Conservation (phyloP, 2,113 vertebrate genomes). For the Myiozetetes cayanensis region DNA sequence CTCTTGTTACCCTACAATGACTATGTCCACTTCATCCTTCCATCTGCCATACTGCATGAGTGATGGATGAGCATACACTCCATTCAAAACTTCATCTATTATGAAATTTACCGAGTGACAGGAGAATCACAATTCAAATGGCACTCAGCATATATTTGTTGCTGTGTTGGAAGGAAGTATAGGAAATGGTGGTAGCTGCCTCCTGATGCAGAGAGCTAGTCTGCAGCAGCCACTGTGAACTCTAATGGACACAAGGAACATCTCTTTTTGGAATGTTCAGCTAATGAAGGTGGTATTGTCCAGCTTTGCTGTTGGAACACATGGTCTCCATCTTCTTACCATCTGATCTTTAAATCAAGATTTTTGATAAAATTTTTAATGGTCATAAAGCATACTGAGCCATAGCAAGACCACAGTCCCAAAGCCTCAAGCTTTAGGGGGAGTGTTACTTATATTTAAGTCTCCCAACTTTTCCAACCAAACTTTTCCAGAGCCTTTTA, state of each 20-base stretch:
- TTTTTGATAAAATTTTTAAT: not conserved
- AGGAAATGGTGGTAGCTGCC: not conserved
- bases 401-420: too few species aligned
- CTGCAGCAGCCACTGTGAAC: not conserved
- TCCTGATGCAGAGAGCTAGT: not conserved
- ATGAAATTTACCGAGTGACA: not conserved
- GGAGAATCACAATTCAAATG: not conserved
- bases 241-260: not conserved
- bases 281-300: not conserved
- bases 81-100: not conserved
- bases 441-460: too few species aligned
- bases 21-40: not conserved
- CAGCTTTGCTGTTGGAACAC: not conserved
- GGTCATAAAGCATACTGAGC: not conserved
- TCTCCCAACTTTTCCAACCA: too few species aligned
- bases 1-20: not conserved
- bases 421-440: too few species aligned
- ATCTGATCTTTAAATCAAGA: not conserved
- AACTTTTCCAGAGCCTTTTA: too few species aligned
- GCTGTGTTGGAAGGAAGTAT: not conserved
- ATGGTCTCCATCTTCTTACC: not conserved
- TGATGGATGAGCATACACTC: not conserved
- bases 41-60: not conserved
- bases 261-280: not conserved
- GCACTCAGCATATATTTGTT: not conserved